Evolutionary conservation across 37 sponge, comb jelly and placozoan species (phyloP), one percentile per base, ranked within the genome.

Genomic region (Aphrocallistes beatrix): DNA sequence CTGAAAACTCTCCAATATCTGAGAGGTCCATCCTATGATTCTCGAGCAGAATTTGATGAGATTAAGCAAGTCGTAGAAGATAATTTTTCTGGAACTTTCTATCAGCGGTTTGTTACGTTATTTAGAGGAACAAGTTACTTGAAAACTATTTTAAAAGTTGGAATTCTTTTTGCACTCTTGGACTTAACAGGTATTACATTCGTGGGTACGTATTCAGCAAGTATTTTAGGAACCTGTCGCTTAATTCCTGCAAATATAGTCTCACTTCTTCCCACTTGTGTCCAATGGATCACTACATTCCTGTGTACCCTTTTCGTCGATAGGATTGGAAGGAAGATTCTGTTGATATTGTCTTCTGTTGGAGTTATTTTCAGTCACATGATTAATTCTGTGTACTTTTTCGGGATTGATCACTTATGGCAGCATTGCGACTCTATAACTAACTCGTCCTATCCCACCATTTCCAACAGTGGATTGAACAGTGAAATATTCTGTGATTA

Each of bases 111-210:
- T 23, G 51, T 42, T 37, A 47, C 17, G 13, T 37, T 84, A 3
- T 83, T 92, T 9, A 32, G 51, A 6, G 85, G 85, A 16, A 51
- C 81, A 37, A 19, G 75, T 0, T 42, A 85, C 0, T 85, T 39
- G 69, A 40, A 82, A 1, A 88, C 92, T 19, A 50, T 90, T 42
- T 48, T 90, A 6, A 39, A 90, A 0, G 23, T 86, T 36, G 19
- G 81, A 28, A 1, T 37, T 0, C 17, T 92, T 25, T 90, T 92
- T 88, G 85, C 90, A 49, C 90, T 92, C 85, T 88, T 90, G 83
- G 90, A 92, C 81, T 90, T 90, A 23, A 37, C 42, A 34, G 92
- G 92, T 28, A 82, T 92, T 36, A 90, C 90, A 85, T 85, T 88
- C 0, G 85, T 92, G 40, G 40, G 83, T 0, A 90, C 88, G 50